Base-by-base conservation (phyloP, 2,797 vertebrate species). In the Myotis pilosus region DNA sequence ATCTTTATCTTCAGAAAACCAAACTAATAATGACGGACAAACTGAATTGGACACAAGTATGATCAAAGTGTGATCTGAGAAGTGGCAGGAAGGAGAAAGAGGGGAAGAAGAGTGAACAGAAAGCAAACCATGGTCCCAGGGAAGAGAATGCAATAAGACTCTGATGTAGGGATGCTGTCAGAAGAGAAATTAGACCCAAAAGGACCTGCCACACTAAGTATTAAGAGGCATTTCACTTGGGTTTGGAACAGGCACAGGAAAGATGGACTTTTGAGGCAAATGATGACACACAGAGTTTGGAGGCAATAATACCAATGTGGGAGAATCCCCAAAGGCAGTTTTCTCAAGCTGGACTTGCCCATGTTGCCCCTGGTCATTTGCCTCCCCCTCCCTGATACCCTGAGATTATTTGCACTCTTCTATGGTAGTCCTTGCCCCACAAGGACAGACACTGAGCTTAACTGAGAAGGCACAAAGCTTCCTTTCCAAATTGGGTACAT, bases 11-110 rank as follows among this genome's bases (percentile, higher is more conserved):
- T 47, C 20, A 51, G 30, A 84, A 66, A 47, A 20, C 66, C 41
- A 88, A 80, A 86, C 57, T 3, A 83, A 66, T 22, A 72, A 30
- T 68, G 60, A 33, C 47, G 11, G 1, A 12, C 51, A 64, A 62
- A 76, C 57, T 62, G 25, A 91, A 81, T 3, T 57, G 16, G 33
- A 78, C 15, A 41, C 36, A 55, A 64, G 5, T n/a, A 33, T 13
- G 49, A 78, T 22, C 19, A 33, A 87, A 83, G 28, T 75, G 25
- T 22, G 19, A 76, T 51, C 6, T 5, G 33, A 91, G 82, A 92
- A 94, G 74, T 0, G 74, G 51, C 85, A 86, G 64, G 82, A 92
- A 92, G 36, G 87, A 94, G 69, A 85, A 90, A 88, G 78, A 76
- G 82, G 64, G 0, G 10, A 91, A 71, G 25, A 95, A 53, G 87